Evolutionary conservation across 2,113 vertebrate genomes (phyloP).

Genomic region (Accipiter virgatus): DNA sequence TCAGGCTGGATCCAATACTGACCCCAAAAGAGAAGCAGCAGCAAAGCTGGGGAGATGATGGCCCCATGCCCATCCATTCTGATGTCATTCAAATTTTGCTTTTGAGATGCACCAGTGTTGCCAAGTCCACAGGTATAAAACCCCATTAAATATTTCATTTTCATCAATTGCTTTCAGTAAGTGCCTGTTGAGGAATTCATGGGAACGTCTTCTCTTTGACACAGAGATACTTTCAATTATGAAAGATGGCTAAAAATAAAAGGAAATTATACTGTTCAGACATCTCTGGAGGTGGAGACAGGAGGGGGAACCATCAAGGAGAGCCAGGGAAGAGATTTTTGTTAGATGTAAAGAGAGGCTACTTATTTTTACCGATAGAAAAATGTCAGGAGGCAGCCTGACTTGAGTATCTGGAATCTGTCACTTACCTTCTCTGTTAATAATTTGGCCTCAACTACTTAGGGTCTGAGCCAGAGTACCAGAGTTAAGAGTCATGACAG

Average conservation of each 20-base stretch:
- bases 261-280: conserved; percentile 59
- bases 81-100: not conserved
- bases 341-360: conserved; percentile 33
- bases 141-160: conserved; percentile 31
- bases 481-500: not conserved
- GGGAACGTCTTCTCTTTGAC: conserved; percentile 20
- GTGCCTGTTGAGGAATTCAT: conserved; percentile 52
- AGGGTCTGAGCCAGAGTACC: not conserved
- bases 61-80: not conserved
- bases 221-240: conserved; percentile 41
- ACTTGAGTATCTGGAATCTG: not conserved
- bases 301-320: not conserved
- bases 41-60: not conserved
- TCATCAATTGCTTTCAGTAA: conserved; percentile 30
- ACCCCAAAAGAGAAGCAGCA: not conserved
- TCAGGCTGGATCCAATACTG: not conserved
- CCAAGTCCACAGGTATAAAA: not conserved
- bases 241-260: conserved; percentile 65
- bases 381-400: conserved; percentile 19
- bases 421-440: not conserved
- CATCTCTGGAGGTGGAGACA: conserved; percentile 55
- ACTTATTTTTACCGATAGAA: conserved; percentile 23
- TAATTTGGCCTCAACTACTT: not conserved
- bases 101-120: not conserved
- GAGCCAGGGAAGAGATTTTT: conserved; percentile 36